These are phyloP conservation scores for Chaetogeoica ovagalla DNA, from an alignment of 2,888 invertebrate genomes.

Conservation along the genomic window DNA sequence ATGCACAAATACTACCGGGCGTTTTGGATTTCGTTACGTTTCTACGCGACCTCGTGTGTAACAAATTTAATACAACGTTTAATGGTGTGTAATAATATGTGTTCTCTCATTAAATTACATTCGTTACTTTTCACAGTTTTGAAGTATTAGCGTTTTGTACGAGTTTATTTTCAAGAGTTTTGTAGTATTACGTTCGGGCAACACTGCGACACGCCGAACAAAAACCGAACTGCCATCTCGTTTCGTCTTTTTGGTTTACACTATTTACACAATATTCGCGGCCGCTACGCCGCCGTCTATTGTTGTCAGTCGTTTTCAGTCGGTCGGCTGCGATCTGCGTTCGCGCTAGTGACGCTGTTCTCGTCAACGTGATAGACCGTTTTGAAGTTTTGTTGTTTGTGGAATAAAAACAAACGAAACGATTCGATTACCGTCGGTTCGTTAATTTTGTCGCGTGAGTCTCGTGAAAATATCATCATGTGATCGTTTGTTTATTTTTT, in stretches of 20 bases:
- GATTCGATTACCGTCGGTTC: not conserved
- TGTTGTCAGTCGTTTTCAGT: slow-evolving; percentile 40
- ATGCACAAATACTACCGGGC: too few relatives aligned
- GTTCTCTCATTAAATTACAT: too few relatives aligned
- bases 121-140: too few relatives aligned
- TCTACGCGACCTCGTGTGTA: too few relatives aligned
- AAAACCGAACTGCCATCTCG: slow-evolving; percentile 46
- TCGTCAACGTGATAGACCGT: not conserved
- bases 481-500: not conserved
- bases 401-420: not conserved
- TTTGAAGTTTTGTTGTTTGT: slow-evolving; percentile 23
- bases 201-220: slow-evolving; percentile 35
- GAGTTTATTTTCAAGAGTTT: slow-evolving; percentile 19
- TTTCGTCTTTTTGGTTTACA: slow-evolving; percentile 36
- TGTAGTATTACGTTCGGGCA: slow-evolving; percentile 6
- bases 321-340: not conserved
- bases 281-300: slow-evolving; percentile 28
- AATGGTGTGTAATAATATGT: too few relatives aligned
- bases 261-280: not conserved
- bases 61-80: too few relatives aligned
- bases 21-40: too few relatives aligned
- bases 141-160: too few relatives aligned
- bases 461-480: not conserved
- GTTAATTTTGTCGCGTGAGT: not conserved
- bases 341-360: slow-evolving; percentile 10